Evolutionary conservation across 1,140 invertebrate genomes (phyloP).

Genomic region (Microplitis demolitor): DNA sequence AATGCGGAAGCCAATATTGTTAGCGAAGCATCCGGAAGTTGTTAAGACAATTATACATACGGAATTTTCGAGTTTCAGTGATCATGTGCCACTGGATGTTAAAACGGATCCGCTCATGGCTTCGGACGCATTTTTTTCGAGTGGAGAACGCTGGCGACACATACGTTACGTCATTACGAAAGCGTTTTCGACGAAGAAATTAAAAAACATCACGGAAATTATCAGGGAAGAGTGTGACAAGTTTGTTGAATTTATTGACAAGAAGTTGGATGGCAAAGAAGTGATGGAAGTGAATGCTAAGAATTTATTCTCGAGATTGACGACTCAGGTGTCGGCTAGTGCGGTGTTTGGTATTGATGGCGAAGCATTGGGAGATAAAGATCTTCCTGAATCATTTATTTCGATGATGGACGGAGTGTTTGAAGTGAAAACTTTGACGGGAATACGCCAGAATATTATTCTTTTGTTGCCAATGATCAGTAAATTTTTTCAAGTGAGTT

Average conservation of each 20-base stretch:
- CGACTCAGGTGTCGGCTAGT: constrained; percentile 38
- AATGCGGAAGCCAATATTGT: constrained; percentile 36
- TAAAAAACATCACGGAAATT: constrained; percentile 27
- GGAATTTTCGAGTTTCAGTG: constrained; percentile 42
- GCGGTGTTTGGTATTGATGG: constrained; percentile 38
- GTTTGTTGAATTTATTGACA: constrained; percentile 30
- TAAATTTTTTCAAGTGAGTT: constrained; percentile 18
- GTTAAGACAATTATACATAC: constrained; percentile 47
- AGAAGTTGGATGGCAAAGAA: constrained; percentile 18
- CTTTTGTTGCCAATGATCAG: constrained; percentile 27
- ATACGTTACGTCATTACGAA: constrained; percentile 19
- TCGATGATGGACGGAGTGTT: constrained; percentile 5
- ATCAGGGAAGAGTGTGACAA: constrained; percentile 21
- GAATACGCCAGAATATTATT: not conserved
- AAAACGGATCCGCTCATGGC: constrained; percentile 35
- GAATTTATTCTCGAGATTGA: constrained; percentile 36
- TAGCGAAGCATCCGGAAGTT: constrained; percentile 49
- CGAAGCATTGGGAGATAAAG: constrained; percentile 35
- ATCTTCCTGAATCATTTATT: constrained; percentile 33
- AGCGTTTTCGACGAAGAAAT: constrained; percentile 31
- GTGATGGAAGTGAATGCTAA: constrained; percentile 39
- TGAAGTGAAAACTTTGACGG: not conserved
- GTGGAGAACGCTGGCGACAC: constrained; percentile 34
- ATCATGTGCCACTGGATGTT: constrained; percentile 22
- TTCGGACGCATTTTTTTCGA: constrained; percentile 43